A percentile compares a stretch with the other conserved stretches of the same genome.
Evolutionary conservation across 2,113 vertebrate genomes (phyloP).

Genomic region (Oceanodroma tethys): DNA sequence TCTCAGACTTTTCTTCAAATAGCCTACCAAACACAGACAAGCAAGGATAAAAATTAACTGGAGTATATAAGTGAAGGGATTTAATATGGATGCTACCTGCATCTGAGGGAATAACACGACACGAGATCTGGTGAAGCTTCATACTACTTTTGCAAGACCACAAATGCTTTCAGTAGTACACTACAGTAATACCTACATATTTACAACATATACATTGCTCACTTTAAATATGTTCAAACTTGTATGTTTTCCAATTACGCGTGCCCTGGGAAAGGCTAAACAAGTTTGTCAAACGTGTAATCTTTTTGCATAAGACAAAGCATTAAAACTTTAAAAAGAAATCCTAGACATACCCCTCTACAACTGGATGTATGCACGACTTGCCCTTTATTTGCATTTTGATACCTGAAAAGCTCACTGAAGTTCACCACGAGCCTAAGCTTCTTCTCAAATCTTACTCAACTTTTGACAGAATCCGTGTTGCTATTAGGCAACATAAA

Average conservation of each 20-base stretch:
- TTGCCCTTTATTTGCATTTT: not conserved
- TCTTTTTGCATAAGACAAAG: not conserved
- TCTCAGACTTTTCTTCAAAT: not conserved
- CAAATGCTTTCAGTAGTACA: not conserved
- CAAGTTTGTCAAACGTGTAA: rapidly evolving
- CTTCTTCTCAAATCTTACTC: not conserved
- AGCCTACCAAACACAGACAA: not conserved
- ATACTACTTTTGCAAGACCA: not conserved
- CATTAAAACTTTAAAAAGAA: not conserved
- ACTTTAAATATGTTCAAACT: not conserved
- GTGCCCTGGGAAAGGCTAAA: not conserved
- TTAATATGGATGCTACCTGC: not conserved
- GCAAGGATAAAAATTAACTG: not conserved
- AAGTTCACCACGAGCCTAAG: not conserved
- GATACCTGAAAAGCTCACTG: not conserved
- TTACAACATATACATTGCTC: not conserved
- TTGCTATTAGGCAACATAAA: not conserved
- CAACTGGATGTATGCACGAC: not conserved
- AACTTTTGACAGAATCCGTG: not conserved
- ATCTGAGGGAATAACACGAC: not conserved
- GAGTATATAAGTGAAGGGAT: not conserved
- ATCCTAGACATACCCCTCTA: not conserved
- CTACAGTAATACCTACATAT: not conserved
- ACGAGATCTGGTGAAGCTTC: not conserved
- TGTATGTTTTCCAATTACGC: not conserved